Percentiles rank a stretch among this genome's conserved stretches.
phyloP scores from a whole-genome alignment of 2,888 invertebrate genomes.

The Trichacis sp. region DNA sequence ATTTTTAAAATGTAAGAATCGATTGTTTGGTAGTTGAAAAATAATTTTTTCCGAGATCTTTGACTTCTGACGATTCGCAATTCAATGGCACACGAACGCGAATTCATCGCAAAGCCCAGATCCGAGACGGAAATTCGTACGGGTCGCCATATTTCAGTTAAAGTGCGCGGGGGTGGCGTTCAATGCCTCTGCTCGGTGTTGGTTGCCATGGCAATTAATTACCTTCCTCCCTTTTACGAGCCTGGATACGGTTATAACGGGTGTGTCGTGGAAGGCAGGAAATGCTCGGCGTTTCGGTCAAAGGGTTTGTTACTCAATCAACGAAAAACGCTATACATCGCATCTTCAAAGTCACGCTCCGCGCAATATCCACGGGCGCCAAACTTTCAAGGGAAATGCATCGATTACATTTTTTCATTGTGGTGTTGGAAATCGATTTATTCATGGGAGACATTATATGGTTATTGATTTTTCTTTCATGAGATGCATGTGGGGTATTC shows the following conservation, averaged over 20 bases:
- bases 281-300: conserved; percentile 37
- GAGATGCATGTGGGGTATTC: too few species aligned
- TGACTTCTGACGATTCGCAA: conserved; percentile 13
- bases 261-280: conserved; percentile 56
- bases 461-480: too few species aligned
- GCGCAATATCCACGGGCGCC: too few species aligned
- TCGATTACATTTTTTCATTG: too few species aligned
- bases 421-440: too few species aligned
- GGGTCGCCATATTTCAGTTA: conserved; percentile 69
- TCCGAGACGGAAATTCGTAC: conserved; percentile 60
- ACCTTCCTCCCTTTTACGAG: conserved; percentile 65
- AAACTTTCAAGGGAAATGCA: too few species aligned
- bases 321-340: conserved; percentile 25
- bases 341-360: conserved; percentile 18
- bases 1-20: too few species aligned
- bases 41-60: conserved; percentile 9
- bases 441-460: too few species aligned
- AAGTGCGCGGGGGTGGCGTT: conserved; percentile 63
- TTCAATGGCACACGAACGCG: conserved; percentile 25
- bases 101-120: conserved; percentile 34
- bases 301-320: conserved; percentile 44
- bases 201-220: conserved; percentile 70
- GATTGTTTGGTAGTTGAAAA: too few species aligned
- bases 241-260: conserved; percentile 61
- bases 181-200: conserved; percentile 64